phyloP scores from a whole-genome alignment of 2,888 invertebrate species.

The Tenthredo notha region DNA sequence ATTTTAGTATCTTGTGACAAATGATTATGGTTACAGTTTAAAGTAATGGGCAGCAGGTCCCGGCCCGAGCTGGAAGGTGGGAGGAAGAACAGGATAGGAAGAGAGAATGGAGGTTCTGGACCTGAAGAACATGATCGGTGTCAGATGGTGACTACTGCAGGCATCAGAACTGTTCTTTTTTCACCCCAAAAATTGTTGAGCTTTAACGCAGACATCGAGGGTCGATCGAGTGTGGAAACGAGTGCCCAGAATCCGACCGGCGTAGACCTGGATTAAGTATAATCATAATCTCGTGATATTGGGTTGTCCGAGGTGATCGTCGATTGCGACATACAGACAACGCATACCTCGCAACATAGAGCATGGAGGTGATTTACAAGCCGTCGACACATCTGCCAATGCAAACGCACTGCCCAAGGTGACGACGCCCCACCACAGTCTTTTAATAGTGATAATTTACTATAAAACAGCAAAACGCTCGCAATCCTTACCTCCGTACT shows the following conservation, averaged over 20 bases:
- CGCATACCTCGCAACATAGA: conserved; percentile 54
- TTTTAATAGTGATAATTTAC: conserved; percentile 78
- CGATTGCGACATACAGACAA: conserved; percentile 48
- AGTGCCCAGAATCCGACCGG: conserved; percentile 6
- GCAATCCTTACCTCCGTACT: conserved; percentile 72
- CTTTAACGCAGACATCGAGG: neutral
- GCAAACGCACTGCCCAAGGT: conserved; percentile 77
- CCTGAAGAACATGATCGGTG: neutral
- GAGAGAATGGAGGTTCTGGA: conserved; percentile 23
- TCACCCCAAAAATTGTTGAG: conserved; percentile 7
- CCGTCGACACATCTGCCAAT: conserved; percentile 77
- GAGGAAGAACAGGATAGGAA: conserved; percentile 31
- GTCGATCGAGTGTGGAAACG: neutral
- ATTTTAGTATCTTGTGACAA: neutral
- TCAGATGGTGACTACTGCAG: neutral
- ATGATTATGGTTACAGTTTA: conserved; percentile 9
- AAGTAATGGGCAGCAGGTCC: conserved; percentile 11
- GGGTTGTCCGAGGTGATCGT: conserved; percentile 54
- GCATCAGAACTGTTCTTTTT: conserved; percentile 24
- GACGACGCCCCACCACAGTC: conserved; percentile 69
- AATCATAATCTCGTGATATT: conserved; percentile 49
- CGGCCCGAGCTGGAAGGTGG: conserved; percentile 6
- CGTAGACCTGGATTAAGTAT: conserved; percentile 1
- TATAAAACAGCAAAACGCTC: conserved; percentile 77
- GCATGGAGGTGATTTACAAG: conserved; percentile 72